A percentile compares a stretch with the other conserved stretches of the same genome.
phyloP scores from a whole-genome alignment of 2,113 vertebrate species.

The Fukomys damarensis region DNA sequence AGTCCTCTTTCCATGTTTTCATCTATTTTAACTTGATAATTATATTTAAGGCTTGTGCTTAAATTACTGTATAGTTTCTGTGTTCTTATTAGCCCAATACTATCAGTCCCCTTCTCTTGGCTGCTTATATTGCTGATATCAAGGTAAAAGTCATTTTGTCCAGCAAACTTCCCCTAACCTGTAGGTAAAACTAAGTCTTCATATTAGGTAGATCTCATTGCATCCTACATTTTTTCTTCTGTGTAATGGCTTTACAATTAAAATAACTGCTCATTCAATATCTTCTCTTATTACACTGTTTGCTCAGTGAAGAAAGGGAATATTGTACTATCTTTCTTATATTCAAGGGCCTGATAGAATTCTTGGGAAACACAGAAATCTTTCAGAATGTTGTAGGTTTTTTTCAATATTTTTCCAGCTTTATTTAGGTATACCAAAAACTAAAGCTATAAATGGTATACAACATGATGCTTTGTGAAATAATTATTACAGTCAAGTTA shows the following conservation, averaged over 20 bases:
- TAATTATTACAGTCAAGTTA: not conserved
- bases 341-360: not conserved
- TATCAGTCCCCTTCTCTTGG: not conserved
- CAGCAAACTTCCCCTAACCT: not conserved
- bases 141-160: not conserved
- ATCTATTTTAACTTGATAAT: not conserved
- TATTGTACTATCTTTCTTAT: not conserved
- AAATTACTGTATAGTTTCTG: not conserved
- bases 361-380: not conserved
- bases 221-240: not conserved
- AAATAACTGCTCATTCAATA: not conserved
- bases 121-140: not conserved
- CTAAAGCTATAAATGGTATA: not conserved
- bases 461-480: not conserved
- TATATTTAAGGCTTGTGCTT: not conserved
- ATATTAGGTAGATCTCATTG: not conserved
- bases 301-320: not conserved
- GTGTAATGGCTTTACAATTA: not conserved
- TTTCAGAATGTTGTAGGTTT: not conserved
- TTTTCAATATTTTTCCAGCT: not conserved
- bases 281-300: not conserved
- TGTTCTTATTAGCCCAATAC: not conserved
- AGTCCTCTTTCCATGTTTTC: not conserved
- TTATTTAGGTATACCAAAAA: not conserved
- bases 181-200: not conserved